phyloP scores from a whole-genome alignment of 2,888 invertebrate genomes.

The Drosophila neutralis region DNA sequence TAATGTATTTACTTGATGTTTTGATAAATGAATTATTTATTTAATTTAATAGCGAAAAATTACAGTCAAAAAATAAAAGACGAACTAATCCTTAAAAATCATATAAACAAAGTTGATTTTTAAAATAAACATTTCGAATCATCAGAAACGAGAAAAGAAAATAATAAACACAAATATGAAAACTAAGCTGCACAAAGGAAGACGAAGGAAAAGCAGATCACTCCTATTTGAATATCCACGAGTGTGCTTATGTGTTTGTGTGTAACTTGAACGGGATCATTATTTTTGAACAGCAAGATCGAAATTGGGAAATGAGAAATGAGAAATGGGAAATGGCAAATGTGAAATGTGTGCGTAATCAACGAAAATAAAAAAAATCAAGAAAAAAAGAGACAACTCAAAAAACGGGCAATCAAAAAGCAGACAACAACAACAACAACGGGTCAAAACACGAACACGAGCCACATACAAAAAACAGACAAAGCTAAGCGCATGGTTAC shows the following conservation, averaged over 20 bases:
- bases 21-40: neutral
- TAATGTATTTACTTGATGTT: neutral
- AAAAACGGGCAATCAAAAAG: constrained; percentile 11
- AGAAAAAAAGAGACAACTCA: neutral
- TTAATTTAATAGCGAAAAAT: neutral
- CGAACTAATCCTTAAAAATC: neutral
- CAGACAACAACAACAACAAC: constrained; percentile 8
- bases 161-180: neutral
- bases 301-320: neutral
- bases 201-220: neutral
- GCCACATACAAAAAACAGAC: constrained; percentile 7
- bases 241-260: neutral
- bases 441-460: neutral
- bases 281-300: neutral
- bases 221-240: neutral
- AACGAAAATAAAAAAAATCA: neutral
- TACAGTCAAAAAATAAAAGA: neutral
- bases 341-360: neutral
- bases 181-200: neutral
- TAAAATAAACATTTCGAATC: neutral
- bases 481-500: constrained; percentile 30
- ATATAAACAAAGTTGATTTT: neutral
- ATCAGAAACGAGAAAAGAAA: neutral
- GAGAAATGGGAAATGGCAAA: neutral
- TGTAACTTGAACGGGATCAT: neutral